Conservation (phyloP, 2,797 vertebrate species). For the Gorsachius magnificus region DNA sequence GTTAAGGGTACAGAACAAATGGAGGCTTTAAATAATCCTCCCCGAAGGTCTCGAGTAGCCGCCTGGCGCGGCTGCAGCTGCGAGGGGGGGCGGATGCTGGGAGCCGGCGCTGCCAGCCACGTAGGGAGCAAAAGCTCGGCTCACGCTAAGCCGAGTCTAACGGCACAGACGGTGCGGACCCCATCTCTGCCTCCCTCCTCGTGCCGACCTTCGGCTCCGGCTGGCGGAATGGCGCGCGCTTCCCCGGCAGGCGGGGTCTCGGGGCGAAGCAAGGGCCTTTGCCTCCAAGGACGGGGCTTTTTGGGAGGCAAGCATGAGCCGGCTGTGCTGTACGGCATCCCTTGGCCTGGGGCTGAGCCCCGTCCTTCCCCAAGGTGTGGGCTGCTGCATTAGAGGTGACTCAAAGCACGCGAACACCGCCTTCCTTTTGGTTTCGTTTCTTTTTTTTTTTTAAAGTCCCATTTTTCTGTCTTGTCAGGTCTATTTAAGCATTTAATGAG, state of each 20-base stretch:
- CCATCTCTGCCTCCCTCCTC: neutral
- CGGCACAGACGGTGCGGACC: rapidly evolving
- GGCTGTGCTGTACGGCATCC: neutral
- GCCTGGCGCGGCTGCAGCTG: neutral
- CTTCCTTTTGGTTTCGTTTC: neutral
- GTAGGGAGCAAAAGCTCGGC: neutral
- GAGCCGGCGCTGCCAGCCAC: too few species aligned
- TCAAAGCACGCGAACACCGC: neutral
- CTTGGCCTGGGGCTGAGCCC: rapidly evolving
- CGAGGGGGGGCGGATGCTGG: neutral
- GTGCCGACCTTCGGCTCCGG: neutral
- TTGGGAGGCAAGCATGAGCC: rapidly evolving
- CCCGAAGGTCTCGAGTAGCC: neutral
- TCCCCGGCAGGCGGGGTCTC: neutral
- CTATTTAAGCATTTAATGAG: conserved; percentile 81
- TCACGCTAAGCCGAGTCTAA: rapidly evolving
- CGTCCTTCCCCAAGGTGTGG: neutral
- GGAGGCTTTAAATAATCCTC: neutral
- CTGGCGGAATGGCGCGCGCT: neutral
- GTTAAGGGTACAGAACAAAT: neutral
- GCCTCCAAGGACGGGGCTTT: neutral
- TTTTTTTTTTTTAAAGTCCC: conserved; percentile 33
- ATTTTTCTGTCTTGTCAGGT: conserved; percentile 80
- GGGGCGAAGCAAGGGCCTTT: neutral
- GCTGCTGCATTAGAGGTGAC: conserved; percentile 60